Evolutionary conservation across 2,797 vertebrate genomes (phyloP).

Genomic region (Scarus forsteni): DNA sequence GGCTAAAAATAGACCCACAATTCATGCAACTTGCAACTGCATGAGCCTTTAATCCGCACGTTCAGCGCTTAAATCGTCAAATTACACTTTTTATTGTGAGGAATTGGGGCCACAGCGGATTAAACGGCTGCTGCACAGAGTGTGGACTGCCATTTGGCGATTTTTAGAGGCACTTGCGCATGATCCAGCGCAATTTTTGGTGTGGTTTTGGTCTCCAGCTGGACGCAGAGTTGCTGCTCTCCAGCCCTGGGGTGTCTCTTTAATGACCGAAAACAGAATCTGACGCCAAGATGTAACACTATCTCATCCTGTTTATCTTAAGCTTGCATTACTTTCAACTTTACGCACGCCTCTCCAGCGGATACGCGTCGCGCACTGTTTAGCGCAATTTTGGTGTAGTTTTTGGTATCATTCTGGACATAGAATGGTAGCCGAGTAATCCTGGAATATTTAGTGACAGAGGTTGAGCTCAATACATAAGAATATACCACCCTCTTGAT

Average conservation of each 20-base stretch:
- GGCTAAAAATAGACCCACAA: constrained; percentile 32
- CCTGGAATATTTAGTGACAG: too few species aligned
- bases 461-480: too few species aligned
- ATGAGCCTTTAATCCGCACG: constrained; percentile 42
- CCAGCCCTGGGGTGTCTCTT: constrained; percentile 15
- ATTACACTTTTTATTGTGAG: constrained; percentile 21
- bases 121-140: constrained; percentile 30
- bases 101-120: constrained; percentile 34
- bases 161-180: constrained; percentile 10
- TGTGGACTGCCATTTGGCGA: constrained; percentile 12
- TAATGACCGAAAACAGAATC: constrained; percentile 27
- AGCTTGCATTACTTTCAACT: constrained; percentile 39
- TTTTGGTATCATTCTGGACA: too few species aligned
- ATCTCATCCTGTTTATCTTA: constrained; percentile 64
- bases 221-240: constrained; percentile 18
- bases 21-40: constrained; percentile 33
- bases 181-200: constrained; percentile 21
- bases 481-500: too few species aligned
- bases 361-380: constrained; percentile 32
- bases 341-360: constrained; percentile 32
- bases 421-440: too few species aligned
- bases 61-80: constrained; percentile 1
- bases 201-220: constrained; percentile 41
- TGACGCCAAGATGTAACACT: constrained; percentile 60
- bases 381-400: too few species aligned